Evolutionary conservation across 2,113 vertebrate genomes (phyloP).

Genomic region (Catharus fuscescens): DNA sequence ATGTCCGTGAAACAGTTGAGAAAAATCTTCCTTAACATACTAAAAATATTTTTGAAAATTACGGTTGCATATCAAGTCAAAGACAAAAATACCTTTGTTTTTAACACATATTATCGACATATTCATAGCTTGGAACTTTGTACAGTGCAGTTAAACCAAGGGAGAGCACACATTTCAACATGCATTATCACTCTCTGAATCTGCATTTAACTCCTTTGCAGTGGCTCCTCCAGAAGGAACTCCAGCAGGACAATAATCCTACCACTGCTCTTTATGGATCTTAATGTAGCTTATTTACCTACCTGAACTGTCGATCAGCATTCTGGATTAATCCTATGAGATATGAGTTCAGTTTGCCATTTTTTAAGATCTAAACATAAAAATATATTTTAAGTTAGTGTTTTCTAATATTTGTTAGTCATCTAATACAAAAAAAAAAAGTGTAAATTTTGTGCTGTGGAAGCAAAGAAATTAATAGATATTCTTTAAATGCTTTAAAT

Average conservation of each 20-base stretch:
- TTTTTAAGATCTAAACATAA: conserved; percentile 73
- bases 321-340: conserved; percentile 86
- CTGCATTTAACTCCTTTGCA: neutral
- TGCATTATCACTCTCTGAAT: neutral
- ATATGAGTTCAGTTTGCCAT: conserved; percentile 70
- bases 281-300: conserved; percentile 60
- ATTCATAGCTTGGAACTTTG: neutral
- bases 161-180: neutral
- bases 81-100: neutral
- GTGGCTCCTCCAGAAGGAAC: neutral
- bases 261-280: neutral
- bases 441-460: neutral
- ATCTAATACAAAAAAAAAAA: neutral
- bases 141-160: neutral
- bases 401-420: neutral
- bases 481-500: neutral
- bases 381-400: neutral
- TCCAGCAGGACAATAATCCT: neutral
- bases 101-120: neutral
- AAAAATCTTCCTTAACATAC: neutral
- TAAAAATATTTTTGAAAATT: neutral
- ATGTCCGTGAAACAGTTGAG: neutral
- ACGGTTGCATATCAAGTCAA: neutral
- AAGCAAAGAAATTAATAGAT: neutral
- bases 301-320: conserved; percentile 85